These are phyloP conservation scores for Sebastiscus tertius DNA, from an alignment of 2,797 vertebrate species.

Conservation along the genomic window DNA sequence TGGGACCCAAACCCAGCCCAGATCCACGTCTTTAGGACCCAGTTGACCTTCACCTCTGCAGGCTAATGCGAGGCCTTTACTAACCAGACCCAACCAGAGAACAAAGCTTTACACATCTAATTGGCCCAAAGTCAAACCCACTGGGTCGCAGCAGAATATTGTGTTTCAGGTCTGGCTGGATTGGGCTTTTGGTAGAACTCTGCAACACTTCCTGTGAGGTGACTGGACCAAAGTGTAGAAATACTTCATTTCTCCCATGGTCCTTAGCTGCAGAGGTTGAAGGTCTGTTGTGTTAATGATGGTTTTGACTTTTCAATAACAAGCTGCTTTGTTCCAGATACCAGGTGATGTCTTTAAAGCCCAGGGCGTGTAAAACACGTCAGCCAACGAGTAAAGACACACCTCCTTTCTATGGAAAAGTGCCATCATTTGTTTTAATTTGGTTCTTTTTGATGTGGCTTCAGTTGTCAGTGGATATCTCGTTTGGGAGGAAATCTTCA, in stretches of 20 bases:
- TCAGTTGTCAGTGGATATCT: constrained; percentile 69
- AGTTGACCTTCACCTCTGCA: neutral
- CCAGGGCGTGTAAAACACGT: constrained; percentile 21
- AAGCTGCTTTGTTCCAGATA: constrained; percentile 9
- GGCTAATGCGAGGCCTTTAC: neutral
- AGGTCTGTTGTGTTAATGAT: neutral
- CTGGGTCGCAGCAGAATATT: neutral
- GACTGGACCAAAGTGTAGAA: neutral
- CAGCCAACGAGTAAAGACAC: constrained; percentile 51
- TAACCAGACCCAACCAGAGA: too few relatives aligned
- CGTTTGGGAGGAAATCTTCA: constrained; percentile 71
- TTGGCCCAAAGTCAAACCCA: neutral
- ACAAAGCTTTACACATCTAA: neutral
- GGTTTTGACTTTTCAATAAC: neutral
- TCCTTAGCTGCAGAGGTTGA: neutral
- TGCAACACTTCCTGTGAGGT: neutral
- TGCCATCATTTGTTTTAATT: constrained; percentile 70
- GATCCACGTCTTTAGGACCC: neutral
- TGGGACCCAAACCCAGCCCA: neutral
- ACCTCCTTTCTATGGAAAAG: constrained; percentile 62
- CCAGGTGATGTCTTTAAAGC: constrained; percentile 43
- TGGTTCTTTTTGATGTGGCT: constrained; percentile 65
- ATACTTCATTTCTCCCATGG: neutral
- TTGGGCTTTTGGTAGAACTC: neutral
- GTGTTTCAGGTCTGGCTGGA: neutral